Evolutionary conservation across 2,797 vertebrate species (phyloP), one percentile per base, ranked within the genome.

Genomic region (Anas capensis): DNA sequence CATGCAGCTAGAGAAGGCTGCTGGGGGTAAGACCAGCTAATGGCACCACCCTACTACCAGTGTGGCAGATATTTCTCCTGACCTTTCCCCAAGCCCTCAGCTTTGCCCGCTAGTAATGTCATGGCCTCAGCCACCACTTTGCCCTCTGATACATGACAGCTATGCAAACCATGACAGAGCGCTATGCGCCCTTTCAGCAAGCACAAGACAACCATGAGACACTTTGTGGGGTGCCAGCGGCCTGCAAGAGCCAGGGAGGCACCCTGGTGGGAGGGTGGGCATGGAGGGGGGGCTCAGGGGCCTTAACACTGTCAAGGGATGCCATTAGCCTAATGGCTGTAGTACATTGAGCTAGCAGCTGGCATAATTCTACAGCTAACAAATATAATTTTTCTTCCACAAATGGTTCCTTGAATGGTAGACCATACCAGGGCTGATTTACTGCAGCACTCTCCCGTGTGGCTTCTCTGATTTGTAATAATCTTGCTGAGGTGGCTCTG

Each of bases 331-430:
- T 34, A 69, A 72, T 3, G 26, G 49, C 29, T 80, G 34, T 58
- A 24, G 1, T 76, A 15, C 2, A 3, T 42, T 0, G 0, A 49
- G 24, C 57, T 51, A 91, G 58, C 80, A 76, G 48, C 77, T 90
- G 75, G 58, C 66, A 36, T 82, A 91, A 88, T 84, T 91, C 73
- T 88, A 34, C 20, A 31, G 58, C 58, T 88, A 66, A 76, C 73
- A 88, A 87, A 40, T 64, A 71, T 0, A 1, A 36, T 60, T 82
- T 86, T 89, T 92, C 70, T 90, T 93, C 64, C 49, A 60, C 70
- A 82, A 79, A 78, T 76, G 76, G 34, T 88, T 95, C n/a, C 79
- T 88, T 71, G 85, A 83, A 54, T 18, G 1, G 34, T 71, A 86
- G 77, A 90, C 82, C 57, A 78, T 29, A 23, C 12, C 1, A 6